Base-by-base conservation (phyloP, 2,888 invertebrate genomes). In the Drosophila colorata region DNA sequence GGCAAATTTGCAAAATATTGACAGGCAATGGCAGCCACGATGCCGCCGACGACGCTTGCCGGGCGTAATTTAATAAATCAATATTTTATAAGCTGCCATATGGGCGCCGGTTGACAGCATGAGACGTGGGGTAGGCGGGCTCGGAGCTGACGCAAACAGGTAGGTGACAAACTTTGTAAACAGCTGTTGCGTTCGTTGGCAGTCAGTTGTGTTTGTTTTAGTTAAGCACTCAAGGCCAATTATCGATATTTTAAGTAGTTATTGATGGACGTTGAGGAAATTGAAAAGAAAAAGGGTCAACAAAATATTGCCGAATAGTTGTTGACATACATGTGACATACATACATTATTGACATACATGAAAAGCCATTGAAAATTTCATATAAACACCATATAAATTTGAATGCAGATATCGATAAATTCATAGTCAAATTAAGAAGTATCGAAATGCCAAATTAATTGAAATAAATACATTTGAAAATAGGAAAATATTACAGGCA, bases 81-180 rank as follows among this genome's bases (percentile, higher is more conserved):
- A 84, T 84, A 88, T 84, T 88, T 84, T 87, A 84, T 88, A 87
- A 88, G 87, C 84, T 87, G 59, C 53, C 66, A 65, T 77, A 56
- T 65, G 78, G 46, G 44, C 44, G 49, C 66, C 37, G 23, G 37
- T 41, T 58, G 52, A 58, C 49, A 49, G 41, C 20, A 14, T 31
- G 53, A 4, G 20, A 20, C 18, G 16, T n/a, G 28, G 14, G 28
- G 38, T 2, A n/a, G 13, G 7, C 9, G 3, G 11, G n/a, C n/a
- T 18, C 4, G 48, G 8, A 40, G 23, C 20, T 37, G 49, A 23
- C 9, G 44, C 72, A 53, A 69, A 69, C 72, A 74, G 70, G 74
- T 46, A 74, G 76, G 79, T 66, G 75, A 53, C 60, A 70, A 75
- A 48, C 57, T 70, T 46, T 35, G 51, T 52, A 58, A 66, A 44